A percentile compares a stretch with the other conserved stretches of the same genome.
These are phyloP conservation scores for Trilocha varians DNA, from an alignment of 2,888 invertebrate species.

Conservation along the genomic window DNA sequence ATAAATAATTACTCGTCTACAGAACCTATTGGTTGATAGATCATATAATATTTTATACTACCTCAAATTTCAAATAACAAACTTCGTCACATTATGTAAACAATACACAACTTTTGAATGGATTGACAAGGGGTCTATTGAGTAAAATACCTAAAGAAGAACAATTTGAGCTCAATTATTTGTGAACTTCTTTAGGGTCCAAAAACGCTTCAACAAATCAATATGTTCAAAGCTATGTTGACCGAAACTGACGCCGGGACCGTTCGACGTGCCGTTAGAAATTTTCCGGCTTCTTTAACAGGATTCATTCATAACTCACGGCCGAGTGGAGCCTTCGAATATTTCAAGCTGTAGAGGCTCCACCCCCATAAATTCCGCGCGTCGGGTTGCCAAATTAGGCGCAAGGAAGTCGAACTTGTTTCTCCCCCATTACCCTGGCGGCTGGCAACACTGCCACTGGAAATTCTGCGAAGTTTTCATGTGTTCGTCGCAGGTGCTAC, in stretches of 20 bases:
- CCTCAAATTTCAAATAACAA: too few relatives aligned
- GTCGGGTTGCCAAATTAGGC: constrained; percentile 73
- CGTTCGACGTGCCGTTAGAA: constrained; percentile 52
- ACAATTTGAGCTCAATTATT: not conserved
- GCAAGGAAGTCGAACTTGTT: constrained; percentile 63
- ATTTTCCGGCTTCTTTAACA: constrained; percentile 72
- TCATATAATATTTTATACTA: too few relatives aligned
- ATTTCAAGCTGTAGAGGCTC: constrained; percentile 63
- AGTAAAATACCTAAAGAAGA: too few relatives aligned
- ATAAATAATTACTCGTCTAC: too few relatives aligned
- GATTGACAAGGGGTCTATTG: too few relatives aligned
- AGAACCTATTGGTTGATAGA: too few relatives aligned
- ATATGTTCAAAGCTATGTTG: constrained; percentile 14
- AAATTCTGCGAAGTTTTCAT: constrained; percentile 52
- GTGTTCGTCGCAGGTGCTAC: constrained; percentile 53
- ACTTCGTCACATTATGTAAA: too few relatives aligned
- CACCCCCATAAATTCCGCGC: constrained; percentile 70
- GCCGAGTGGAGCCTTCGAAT: constrained; percentile 69
- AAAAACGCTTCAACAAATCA: constrained; percentile 9
- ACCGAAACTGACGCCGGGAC: constrained; percentile 25
- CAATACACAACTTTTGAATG: too few relatives aligned
- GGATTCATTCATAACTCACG: constrained; percentile 73
- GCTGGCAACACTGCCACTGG: constrained; percentile 26
- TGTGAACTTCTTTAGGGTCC: not conserved
- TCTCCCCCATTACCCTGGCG: constrained; percentile 53